Conservation (phyloP, 2,888 invertebrate species). For the Drosophila mettleri region DNA sequence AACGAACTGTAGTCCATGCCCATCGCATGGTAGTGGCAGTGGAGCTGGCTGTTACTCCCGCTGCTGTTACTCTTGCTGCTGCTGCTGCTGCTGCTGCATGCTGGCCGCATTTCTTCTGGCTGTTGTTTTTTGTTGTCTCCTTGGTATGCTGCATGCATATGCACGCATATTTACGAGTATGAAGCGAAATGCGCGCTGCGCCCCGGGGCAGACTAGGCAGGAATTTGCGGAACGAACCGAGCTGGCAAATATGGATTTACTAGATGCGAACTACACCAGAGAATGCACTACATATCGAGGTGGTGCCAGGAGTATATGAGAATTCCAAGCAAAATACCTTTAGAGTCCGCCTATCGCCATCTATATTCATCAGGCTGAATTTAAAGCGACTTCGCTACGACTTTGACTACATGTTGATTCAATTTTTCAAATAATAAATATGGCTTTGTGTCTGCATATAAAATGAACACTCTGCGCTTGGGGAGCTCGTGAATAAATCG, state of each 20-base stretch:
- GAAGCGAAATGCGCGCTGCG: conserved; percentile 36
- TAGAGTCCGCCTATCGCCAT: neutral
- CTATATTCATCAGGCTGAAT: neutral
- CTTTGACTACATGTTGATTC: conserved; percentile 3
- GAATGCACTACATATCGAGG: conserved; percentile 21
- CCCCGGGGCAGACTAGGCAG: conserved; percentile 34
- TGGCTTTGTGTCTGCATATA: neutral
- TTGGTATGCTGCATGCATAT: conserved; percentile 62
- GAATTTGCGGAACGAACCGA: conserved; percentile 30
- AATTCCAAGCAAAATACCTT: conserved; percentile 18
- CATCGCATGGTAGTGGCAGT: conserved; percentile 11
- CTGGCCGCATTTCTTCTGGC: conserved; percentile 23
- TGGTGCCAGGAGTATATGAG: conserved; percentile 22
- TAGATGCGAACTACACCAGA: conserved; percentile 11
- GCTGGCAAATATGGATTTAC: conserved; percentile 32
- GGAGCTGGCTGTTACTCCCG: conserved; percentile 15
- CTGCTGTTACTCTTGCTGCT: conserved; percentile 17
- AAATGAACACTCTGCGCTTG: neutral
- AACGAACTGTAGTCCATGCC: conserved; percentile 55
- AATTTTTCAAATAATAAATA: conserved; percentile 1
- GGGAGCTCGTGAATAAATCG: conserved; percentile 17
- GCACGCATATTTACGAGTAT: conserved; percentile 69
- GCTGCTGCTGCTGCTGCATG: conserved; percentile 22
- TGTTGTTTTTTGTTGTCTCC: conserved; percentile 18
- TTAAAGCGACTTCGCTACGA: neutral